Conservation (phyloP, 2,113 vertebrate genomes). For the Nibea coibor region DNA sequence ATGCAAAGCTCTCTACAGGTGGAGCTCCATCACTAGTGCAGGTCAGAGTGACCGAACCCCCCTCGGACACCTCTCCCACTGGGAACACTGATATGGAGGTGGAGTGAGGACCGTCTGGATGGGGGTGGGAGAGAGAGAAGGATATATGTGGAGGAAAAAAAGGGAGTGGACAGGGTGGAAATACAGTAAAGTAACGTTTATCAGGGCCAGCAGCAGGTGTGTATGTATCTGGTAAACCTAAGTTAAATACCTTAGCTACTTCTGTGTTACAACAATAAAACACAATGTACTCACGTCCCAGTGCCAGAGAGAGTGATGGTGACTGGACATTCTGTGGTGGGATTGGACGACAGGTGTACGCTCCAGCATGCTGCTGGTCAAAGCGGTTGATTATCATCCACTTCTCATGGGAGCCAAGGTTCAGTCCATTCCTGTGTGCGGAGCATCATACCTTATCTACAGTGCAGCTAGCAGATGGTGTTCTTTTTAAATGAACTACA, state of each 20-base stretch:
- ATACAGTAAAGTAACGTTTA: neutral
- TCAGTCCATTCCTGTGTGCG: slow-evolving; percentile 74
- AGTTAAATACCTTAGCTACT: too few species aligned
- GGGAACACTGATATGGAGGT: slow-evolving; percentile 75
- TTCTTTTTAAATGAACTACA: neutral
- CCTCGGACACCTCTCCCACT: slow-evolving; percentile 69
- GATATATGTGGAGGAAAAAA: neutral
- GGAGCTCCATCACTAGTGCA: slow-evolving; percentile 83
- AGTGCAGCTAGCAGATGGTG: neutral
- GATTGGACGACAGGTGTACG: slow-evolving; percentile 81
- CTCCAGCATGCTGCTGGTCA: slow-evolving; percentile 76
- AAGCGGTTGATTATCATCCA: slow-evolving; percentile 81
- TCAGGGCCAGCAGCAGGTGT: neutral
- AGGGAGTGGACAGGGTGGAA: neutral
- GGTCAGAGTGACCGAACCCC: slow-evolving; percentile 77
- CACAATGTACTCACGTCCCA: slow-evolving; percentile 78
- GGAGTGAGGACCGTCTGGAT: slow-evolving; percentile 78
- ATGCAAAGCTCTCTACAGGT: slow-evolving; percentile 83
- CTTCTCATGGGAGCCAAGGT: slow-evolving; percentile 79
- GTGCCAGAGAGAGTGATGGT: slow-evolving; percentile 65
- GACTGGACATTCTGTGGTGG: slow-evolving; percentile 83
- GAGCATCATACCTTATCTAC: neutral
- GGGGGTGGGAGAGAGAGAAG: neutral
- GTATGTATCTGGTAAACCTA: too few species aligned
- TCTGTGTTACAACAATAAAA: too few species aligned